phyloP scores from a whole-genome alignment of 2,797 vertebrate species.

The Gila robusta region DNA sequence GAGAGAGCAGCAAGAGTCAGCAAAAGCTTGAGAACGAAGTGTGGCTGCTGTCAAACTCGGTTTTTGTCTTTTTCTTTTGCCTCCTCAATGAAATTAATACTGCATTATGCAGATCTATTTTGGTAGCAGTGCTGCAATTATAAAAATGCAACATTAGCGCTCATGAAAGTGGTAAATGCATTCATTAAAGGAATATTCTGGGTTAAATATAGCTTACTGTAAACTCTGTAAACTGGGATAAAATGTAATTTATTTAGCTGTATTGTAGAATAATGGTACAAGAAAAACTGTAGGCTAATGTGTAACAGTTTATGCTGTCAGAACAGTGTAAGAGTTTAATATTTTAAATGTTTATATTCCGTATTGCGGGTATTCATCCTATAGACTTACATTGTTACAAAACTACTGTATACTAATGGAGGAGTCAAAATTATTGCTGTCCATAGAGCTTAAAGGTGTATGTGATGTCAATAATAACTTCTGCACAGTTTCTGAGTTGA shows the following conservation, averaged over 20 bases:
- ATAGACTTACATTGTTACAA: neutral
- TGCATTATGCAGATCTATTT: constrained; percentile 1
- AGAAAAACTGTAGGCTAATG: neutral
- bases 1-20: constrained; percentile 44
- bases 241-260: neutral
- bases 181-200: neutral
- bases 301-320: constrained; percentile 4
- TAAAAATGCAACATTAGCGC: neutral
- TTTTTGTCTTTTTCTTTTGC: constrained; percentile 33
- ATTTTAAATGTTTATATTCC: neutral
- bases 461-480: neutral
- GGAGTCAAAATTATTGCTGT: too few species aligned
- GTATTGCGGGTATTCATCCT: neutral
- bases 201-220: neutral
- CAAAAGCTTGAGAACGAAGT: constrained; percentile 39
- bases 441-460: neutral
- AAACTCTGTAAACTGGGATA: neutral
- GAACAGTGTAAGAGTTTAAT: neutral
- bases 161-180: neutral
- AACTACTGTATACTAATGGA: neutral
- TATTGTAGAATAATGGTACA: neutral
- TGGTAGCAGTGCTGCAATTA: neutral
- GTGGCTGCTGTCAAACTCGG: constrained; percentile 36
- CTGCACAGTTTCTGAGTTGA: neutral
- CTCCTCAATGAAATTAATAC: constrained; percentile 11